Evolutionary conservation across 1,140 invertebrate species (phyloP).

Genomic region (Drosophila tropicalis): DNA sequence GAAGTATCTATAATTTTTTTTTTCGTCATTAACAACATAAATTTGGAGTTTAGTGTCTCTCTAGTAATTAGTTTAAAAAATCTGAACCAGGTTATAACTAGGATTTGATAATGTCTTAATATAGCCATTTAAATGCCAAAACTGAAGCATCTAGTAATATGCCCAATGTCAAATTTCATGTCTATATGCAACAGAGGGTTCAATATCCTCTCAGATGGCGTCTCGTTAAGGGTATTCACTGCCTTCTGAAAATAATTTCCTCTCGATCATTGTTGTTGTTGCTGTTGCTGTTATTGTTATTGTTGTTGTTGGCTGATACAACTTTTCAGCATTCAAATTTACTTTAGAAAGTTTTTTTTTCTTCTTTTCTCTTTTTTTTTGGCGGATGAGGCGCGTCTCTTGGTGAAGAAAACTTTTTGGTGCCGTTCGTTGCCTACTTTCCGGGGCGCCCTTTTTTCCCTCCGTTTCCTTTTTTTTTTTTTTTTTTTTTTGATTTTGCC

Average conservation of each 20-base stretch:
- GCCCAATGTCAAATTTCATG: background rate
- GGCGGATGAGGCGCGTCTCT: constrained; percentile 15
- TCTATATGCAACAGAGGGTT: constrained; percentile 1
- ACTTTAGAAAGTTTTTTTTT: constrained; percentile 51
- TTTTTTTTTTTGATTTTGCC: constrained; percentile 60
- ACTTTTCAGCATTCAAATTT: constrained; percentile 67
- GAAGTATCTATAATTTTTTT: no score
- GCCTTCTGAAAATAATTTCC: constrained; percentile 40
- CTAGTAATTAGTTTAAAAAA: no score
- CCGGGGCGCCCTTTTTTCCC: constrained; percentile 45
- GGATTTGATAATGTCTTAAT: no score
- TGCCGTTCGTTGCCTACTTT: constrained; percentile 48
- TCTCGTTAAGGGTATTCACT: constrained; percentile 28
- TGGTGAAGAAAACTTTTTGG: constrained; percentile 45
- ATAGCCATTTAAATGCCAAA: background rate
- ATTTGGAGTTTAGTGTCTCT: no score
- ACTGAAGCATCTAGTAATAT: background rate
- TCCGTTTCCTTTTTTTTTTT: constrained; percentile 16
- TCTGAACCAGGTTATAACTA: no score
- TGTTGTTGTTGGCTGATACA: constrained; percentile 50
- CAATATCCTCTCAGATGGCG: constrained; percentile 15
- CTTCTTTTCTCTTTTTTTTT: background rate
- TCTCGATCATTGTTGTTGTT: constrained; percentile 26
- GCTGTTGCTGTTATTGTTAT: constrained; percentile 4
- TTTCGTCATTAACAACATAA: no score